These are phyloP conservation scores for Cichladusa arquata DNA, from an alignment of 2,113 vertebrate species.

Conservation along the genomic window DNA sequence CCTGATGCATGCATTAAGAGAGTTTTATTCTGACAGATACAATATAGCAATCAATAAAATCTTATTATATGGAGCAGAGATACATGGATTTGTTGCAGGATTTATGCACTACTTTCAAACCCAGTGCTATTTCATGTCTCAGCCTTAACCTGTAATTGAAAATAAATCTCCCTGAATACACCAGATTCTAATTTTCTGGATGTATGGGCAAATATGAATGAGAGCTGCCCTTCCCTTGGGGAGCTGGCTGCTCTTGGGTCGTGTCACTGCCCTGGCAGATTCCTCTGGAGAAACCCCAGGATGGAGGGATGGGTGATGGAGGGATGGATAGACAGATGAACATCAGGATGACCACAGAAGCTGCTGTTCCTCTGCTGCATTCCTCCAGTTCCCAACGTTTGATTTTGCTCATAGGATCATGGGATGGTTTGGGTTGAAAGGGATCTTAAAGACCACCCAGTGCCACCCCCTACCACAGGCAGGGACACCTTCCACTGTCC, in stretches of 20 bases:
- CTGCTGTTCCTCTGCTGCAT: not conserved
- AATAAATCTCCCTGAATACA: conserved; percentile 65
- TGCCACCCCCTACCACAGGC: not conserved
- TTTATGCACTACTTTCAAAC: conserved; percentile 55
- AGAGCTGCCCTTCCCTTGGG: not conserved
- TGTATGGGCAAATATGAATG: conserved; percentile 17
- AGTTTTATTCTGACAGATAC: conserved; percentile 72
- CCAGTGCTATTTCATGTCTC: conserved; percentile 47
- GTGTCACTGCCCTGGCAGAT: not conserved
- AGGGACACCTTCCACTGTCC: accelerated
- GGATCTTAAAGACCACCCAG: not conserved
- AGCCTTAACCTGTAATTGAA: conserved; percentile 70
- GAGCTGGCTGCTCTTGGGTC: not conserved
- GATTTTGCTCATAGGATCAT: not conserved
- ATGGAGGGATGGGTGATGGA: too few relatives aligned
- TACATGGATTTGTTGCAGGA: conserved; percentile 57
- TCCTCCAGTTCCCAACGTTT: not conserved
- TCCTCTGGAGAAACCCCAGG: not conserved
- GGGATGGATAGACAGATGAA: too few relatives aligned
- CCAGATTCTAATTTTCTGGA: conserved; percentile 47
- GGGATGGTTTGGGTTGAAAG: not conserved
- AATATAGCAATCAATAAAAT: conserved; percentile 66
- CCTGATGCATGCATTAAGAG: conserved; percentile 50
- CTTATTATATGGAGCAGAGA: conserved; percentile 65
- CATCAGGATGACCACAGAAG: not conserved